Evolutionary conservation across 2,113 vertebrate genomes (phyloP), one percentile per base, ranked within the genome.

Genomic region (Colossoma macropomum): DNA sequence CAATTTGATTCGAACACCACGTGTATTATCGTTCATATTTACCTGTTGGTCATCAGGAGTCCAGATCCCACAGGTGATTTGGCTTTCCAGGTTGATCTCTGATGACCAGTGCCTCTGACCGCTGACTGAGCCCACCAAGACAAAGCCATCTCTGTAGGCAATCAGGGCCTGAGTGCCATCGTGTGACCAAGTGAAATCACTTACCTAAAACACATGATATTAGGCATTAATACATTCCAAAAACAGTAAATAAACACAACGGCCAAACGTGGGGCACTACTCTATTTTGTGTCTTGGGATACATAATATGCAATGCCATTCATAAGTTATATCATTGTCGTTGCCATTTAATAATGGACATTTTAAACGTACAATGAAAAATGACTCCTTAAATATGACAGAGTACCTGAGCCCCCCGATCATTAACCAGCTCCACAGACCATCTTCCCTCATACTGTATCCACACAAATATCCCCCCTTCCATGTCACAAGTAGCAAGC

Each of bases 61-160:
- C 98, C 98, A 99, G 93, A 99, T 99, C 69, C 98, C 98, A 92
- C 98, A 99, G 13, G 96, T 98, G 91, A 99, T 99, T 68, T 99
- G 98, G 91, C 98, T 99, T 92, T 99, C 98, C 93, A 99, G 85
- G 92, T 99, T 99, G 84, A 99, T 99, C 92, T 99, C 98, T 3
- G 98, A 99, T 78, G 98, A 99, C 98, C 98, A 99, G 90, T 99
- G 98, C 84, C 98, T 96, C n/a, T 99, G 98, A 74, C 98, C 98
- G 0, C 98, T 99, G 85, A 99, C 98, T 17, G 98, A 99, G 80
- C 98, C 98, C 0, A 99, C 98, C 84, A 99, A 92, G 80, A 99
- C 98, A 85, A 99, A 99, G 63, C 98, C 98, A 82, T 99, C 98
- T 88, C 98, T 94, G 76, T 99, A 99, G 1, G 98, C 98, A 79